These are phyloP conservation scores for Lamellibrachia columna DNA, from an alignment of 2,888 invertebrate species.

Conservation along the genomic window DNA sequence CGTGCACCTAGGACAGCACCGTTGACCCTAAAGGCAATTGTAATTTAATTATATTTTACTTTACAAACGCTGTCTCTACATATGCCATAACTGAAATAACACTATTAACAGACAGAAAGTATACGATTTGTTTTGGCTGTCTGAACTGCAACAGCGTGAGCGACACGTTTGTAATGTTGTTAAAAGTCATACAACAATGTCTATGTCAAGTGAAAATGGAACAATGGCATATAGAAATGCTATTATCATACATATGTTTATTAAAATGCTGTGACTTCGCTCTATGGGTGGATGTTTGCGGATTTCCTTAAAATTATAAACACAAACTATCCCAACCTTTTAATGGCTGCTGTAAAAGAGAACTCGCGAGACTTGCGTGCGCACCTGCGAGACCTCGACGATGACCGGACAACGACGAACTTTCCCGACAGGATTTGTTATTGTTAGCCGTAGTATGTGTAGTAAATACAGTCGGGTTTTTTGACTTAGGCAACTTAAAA, in stretches of 20 bases:
- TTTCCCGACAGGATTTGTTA: conserved; percentile 52
- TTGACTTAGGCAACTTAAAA: conserved; percentile 22
- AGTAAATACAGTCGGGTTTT: conserved; percentile 27
- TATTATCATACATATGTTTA: not conserved
- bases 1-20: not conserved
- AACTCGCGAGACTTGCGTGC: conserved; percentile 27
- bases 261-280: not conserved
- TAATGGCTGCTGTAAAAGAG: conserved; percentile 28
- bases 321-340: not conserved
- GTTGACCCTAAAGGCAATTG: not conserved
- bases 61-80: not conserved
- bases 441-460: conserved; percentile 48
- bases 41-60: not conserved
- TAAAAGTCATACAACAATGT: not conserved
- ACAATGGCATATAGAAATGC: not conserved
- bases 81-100: not conserved
- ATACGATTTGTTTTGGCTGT: not conserved
- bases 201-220: not conserved
- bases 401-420: conserved; percentile 27
- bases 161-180: not conserved
- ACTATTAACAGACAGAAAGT: not conserved
- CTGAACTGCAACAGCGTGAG: conserved; percentile 4
- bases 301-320: not conserved
- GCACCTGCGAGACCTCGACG: conserved; percentile 27
- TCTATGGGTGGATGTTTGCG: not conserved